Percentiles rank a stretch among this genome's conserved stretches.
Evolutionary conservation across 2,797 vertebrate species (phyloP).

Genomic region (Malacoctenus gilli): DNA sequence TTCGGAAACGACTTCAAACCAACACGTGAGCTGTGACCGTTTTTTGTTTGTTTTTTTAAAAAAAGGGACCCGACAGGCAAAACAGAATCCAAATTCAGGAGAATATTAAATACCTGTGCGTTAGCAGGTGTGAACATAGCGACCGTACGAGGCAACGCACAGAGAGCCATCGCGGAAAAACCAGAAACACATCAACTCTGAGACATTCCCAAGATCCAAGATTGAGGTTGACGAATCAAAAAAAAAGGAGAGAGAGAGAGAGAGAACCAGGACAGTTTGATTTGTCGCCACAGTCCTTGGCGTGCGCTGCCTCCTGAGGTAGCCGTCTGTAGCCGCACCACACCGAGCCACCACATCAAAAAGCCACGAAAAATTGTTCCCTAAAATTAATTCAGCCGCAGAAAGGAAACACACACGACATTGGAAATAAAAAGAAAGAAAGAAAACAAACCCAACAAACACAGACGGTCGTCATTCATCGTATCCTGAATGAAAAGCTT

Average conservation of each 20-base stretch:
- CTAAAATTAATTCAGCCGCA: constrained; percentile 43
- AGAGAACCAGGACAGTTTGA: constrained; percentile 35
- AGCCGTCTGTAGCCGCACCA: constrained; percentile 62
- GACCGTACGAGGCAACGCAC: no score
- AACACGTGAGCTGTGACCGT: no score
- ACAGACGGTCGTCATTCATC: constrained; percentile 52
- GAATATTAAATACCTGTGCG: no score
- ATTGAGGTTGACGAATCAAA: no score
- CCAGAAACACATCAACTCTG: no score
- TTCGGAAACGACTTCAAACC: constrained; percentile 23
- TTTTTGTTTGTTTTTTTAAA: no score
- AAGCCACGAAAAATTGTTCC: constrained; percentile 62
- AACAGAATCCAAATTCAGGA: no score
- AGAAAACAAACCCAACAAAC: constrained; percentile 34
- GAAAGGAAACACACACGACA: constrained; percentile 43
- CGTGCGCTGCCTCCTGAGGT: constrained; percentile 63
- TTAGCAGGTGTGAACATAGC: no score
- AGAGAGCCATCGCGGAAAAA: no score
- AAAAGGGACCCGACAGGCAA: no score
- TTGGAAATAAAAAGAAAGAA: constrained; percentile 35
- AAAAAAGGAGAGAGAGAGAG: no score
- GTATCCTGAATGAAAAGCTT: constrained; percentile 69
- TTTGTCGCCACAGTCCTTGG: constrained; percentile 54
- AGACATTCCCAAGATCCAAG: no score
- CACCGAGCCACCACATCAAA: constrained; percentile 41